Evolutionary conservation across 2,888 invertebrate genomes (phyloP), one percentile per base, ranked within the genome.

Genomic region (Peribatodes rhomboidaria): DNA sequence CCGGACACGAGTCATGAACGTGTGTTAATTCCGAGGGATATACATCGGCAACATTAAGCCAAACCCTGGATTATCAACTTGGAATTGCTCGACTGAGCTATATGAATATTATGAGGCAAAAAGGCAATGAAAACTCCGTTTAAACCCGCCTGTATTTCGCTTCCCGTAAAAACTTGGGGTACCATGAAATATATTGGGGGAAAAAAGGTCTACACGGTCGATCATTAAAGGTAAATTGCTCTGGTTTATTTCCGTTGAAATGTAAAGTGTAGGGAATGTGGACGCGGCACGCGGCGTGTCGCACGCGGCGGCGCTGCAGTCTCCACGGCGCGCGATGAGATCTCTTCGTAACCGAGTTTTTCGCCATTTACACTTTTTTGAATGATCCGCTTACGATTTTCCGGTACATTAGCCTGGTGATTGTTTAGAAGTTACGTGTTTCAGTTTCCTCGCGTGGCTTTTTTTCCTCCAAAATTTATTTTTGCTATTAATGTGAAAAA

Each of bases 181-280:
- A 84, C 79, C 83, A 81, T 84, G 83, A 85, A 88, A 88, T 87
- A 87, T 88, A 88, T 89, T 84, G 84, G 84, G 86, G 81, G 78
- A 86, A 86, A 85, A 88, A 89, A 87, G 86, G 88, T 85, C 87
- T 85, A 84, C 85, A 84, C 84, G 86, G 81, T 81, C 82, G 79
- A 87, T 89, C 87, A 88, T 90, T 89, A 88, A 88, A 87, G 82
- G 88, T 88, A 85, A 90, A 90, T 88, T 88, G 85, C 86, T 82
- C 81, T 85, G 87, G 83, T 88, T 89, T 87, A 87, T 87, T 85
- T 81, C 80, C 80, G 85, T 81, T 84, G 82, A 83, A 87, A 87
- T 85, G 88, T 85, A 83, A 85, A 87, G 84, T 80, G 82, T 78
- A 82, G 79, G 81, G 83, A 85, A 84, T 83, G 82, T 83, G 81